phyloP scores from a whole-genome alignment of 2,888 invertebrate genomes.

The Acanthoscelides obtectus region DNA sequence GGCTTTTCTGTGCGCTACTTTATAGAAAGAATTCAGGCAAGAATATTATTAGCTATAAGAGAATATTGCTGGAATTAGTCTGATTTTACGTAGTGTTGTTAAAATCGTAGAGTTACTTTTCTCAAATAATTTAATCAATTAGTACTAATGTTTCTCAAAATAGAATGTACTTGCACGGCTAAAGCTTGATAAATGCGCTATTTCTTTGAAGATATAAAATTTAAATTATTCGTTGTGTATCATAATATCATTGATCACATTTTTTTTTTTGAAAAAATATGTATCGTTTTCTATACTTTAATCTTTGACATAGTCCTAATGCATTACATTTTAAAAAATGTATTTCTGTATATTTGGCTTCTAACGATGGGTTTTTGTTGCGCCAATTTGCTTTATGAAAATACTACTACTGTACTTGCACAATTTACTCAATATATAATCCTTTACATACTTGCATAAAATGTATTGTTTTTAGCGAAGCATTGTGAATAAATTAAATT shows the following conservation, averaged over 20 bases:
- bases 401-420: conserved; percentile 29
- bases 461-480: conserved; percentile 31
- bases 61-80: background rate
- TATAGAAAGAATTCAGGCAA: background rate
- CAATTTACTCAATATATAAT: conserved; percentile 50
- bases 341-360: conserved; percentile 5
- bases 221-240: background rate
- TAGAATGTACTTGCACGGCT: background rate
- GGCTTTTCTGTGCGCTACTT: background rate
- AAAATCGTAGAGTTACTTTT: background rate
- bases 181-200: background rate
- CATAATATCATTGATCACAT: background rate
- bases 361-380: conserved; percentile 3
- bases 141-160: background rate
- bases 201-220: background rate
- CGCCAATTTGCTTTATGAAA: conserved; percentile 25
- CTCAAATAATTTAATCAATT: background rate
- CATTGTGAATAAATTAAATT: conserved; percentile 33
- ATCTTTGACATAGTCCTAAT: background rate
- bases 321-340: conserved; percentile 1
- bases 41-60: background rate
- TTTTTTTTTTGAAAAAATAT: background rate
- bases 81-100: background rate
- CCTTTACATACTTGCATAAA: conserved; percentile 22
- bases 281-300: background rate